A percentile compares a stretch with the other conserved stretches of the same genome.
Evolutionary conservation across 2,113 vertebrate species (phyloP).

Genomic region (Trogon surrucura): DNA sequence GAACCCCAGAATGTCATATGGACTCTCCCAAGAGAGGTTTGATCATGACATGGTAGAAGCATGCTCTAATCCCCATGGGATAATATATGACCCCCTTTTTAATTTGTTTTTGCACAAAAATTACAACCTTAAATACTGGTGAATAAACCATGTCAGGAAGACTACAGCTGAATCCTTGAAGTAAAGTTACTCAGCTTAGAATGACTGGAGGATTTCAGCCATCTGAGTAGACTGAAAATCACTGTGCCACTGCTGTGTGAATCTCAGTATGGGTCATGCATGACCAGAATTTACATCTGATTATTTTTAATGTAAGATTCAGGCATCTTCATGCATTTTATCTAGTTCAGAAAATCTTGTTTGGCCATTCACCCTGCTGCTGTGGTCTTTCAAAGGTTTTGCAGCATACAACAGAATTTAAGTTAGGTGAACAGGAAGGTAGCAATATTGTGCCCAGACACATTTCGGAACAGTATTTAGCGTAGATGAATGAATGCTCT

Average conservation of each 20-base stretch:
- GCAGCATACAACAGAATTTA: not conserved
- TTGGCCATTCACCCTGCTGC: not conserved
- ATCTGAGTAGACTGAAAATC: not conserved
- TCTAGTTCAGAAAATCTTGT: not conserved
- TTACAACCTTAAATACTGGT: not conserved
- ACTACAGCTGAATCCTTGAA: not conserved
- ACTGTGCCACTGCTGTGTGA: not conserved
- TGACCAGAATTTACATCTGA: not conserved
- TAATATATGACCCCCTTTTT: not conserved
- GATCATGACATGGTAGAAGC: not conserved
- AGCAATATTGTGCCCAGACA: not conserved
- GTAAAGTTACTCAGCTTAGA: not conserved
- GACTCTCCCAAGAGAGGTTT: not conserved
- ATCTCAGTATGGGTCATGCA: not conserved
- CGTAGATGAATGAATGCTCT: not conserved
- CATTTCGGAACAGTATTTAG: not conserved
- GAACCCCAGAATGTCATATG: not conserved
- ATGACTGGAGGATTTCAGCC: not conserved
- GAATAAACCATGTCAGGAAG: not conserved
- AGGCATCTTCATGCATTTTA: not conserved
- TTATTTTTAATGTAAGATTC: not conserved
- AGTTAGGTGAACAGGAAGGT: not conserved
- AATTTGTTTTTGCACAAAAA: not conserved
- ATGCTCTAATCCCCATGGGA: not conserved
- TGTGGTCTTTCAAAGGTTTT: not conserved